Evolutionary conservation across 2,797 vertebrate genomes (phyloP), one percentile per base, ranked within the genome.

Genomic region (Borostomias antarcticus): DNA sequence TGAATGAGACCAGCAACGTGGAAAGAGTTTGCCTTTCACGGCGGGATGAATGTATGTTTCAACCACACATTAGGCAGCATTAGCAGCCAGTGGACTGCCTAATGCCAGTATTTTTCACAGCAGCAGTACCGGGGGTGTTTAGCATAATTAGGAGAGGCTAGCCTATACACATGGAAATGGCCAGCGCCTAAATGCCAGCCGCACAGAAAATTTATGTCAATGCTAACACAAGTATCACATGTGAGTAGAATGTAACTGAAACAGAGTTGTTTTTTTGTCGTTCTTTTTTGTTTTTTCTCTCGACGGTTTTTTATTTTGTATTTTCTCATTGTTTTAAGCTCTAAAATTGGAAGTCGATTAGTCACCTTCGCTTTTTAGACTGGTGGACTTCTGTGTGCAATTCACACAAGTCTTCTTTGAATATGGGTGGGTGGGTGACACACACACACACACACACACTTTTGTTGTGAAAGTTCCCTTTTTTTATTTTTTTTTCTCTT

Each of bases 161-260:
- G 93, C 88, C 95, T 93, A 95, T 96, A 95, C 95, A 96, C 95
- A 96, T 96, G 95, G 95, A 96, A 96, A 96, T 96, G 89, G 91
- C 90, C 91, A 93, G 91, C 89, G 93, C 93, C 93, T 95, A 94
- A 95, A 95, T 95, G 94, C 95, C 94, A 95, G 91, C 93, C 92
- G 90, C 88, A 89, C 91, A 93, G 94, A 92, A 95, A 95, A 96
- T 96, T 94, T 95, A 95, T 95, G 95, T 95, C 95, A 92, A 82
- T 80, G 91, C 93, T 94, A 93, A 94, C 93, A 93, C 92, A 91
- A 91, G 93, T 94, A 92, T 94, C 92, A 93, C 90, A 87, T 89
- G 87, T 95, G 90, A 96, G 94, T 93, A 92, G 93, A 90, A 90
- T 91, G 92, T 92, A 94, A 93, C 89, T 92, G 88, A 93, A 94